Conservation (phyloP, 2,113 vertebrate species). For the Leptodactylus fuscus region DNA sequence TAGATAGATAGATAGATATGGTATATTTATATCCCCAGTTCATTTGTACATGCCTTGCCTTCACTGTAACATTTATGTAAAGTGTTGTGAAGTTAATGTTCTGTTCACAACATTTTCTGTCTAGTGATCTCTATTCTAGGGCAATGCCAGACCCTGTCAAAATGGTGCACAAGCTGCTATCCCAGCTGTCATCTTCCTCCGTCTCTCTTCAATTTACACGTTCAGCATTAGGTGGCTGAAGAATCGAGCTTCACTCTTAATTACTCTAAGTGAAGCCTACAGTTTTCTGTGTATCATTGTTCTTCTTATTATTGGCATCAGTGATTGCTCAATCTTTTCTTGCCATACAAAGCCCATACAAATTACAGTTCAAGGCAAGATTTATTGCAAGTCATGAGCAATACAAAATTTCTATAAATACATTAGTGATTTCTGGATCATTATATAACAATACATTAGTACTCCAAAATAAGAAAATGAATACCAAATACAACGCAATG, state of each 20-base stretch:
- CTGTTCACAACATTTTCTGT: slow-evolving; percentile 28
- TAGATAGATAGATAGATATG: background rate
- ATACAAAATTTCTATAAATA: background rate
- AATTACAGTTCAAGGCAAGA: background rate
- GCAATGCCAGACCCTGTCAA: slow-evolving; percentile 46
- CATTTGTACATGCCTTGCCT: background rate
- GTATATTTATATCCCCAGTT: background rate
- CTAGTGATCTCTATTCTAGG: slow-evolving; percentile 47
- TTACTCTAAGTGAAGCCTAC: slow-evolving; percentile 33
- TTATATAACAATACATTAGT: background rate
- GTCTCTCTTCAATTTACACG: slow-evolving; percentile 53
- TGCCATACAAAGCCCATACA: background rate
- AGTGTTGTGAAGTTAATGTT: slow-evolving; percentile 24
- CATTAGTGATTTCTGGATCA: background rate
- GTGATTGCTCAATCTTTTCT: slow-evolving; percentile 18
- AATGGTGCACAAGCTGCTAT: slow-evolving; percentile 54
- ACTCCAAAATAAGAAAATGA: background rate
- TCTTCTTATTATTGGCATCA: slow-evolving; percentile 15
- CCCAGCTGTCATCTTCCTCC: slow-evolving; percentile 53
- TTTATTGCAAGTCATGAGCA: slow-evolving; percentile 21
- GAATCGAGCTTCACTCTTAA: slow-evolving; percentile 48
- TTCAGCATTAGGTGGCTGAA: slow-evolving; percentile 40
- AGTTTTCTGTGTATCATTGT: slow-evolving; percentile 36
- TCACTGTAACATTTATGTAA: background rate
- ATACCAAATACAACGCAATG: background rate